Evolutionary conservation across 64 coral and sea anemone genomes (phyloP).

Genomic region (Pachyseris speciosa): DNA sequence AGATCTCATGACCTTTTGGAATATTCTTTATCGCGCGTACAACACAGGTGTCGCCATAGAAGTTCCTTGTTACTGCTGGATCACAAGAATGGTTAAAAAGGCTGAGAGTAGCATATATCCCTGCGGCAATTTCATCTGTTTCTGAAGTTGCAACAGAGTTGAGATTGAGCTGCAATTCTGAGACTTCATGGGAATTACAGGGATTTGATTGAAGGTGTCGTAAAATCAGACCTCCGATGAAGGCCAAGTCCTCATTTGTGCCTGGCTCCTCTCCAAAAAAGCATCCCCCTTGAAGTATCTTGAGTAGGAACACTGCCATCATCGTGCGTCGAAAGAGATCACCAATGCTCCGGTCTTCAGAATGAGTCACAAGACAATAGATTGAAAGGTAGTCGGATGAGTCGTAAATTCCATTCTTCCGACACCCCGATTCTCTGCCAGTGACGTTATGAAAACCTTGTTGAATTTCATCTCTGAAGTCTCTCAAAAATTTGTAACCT

Average conservation of each 20-base stretch:
- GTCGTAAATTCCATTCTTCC: constrained; percentile 56
- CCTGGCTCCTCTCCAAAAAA: constrained; percentile 38
- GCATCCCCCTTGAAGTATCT: constrained; percentile 57
- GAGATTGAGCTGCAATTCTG: constrained; percentile 76
- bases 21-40: constrained; percentile 86
- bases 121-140: constrained; percentile 88
- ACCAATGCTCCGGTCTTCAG: constrained; percentile 66
- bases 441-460: background rate
- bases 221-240: constrained; percentile 77
- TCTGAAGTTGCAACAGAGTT: constrained; percentile 85
- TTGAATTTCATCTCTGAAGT: constrained; percentile 26
- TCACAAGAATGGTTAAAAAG: constrained; percentile 97
- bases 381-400: constrained; percentile 80
- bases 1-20: constrained; percentile 79
- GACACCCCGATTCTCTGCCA: constrained; percentile 44
- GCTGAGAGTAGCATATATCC: constrained; percentile 90
- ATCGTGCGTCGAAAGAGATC: constrained; percentile 93
- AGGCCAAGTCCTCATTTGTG: constrained; percentile 25
- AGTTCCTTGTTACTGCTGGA: constrained; percentile 90
- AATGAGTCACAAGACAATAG: constrained; percentile 86
- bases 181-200: constrained; percentile 97
- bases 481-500: constrained; percentile 55
- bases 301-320: constrained; percentile 75
- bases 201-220: constrained; percentile 88
- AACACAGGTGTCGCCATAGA: constrained; percentile 92